Conservation (phyloP, 1,140 invertebrate genomes). For the Neodiprion lecontei region DNA sequence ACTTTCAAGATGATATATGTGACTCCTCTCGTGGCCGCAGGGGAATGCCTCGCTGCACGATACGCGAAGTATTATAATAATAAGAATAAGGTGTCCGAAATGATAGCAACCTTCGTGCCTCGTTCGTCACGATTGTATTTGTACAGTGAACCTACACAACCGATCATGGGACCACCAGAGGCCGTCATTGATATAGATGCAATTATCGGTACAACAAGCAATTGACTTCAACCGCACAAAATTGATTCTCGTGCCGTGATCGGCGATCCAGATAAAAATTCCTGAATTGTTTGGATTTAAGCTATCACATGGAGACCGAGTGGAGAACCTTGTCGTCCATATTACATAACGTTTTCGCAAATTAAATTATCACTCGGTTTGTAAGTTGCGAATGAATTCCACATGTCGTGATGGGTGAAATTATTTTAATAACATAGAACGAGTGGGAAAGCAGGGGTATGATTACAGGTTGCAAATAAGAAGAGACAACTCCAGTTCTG, state of each 20-base stretch:
- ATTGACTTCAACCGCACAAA: too few relatives aligned
- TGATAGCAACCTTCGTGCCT: neutral
- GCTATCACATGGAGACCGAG: too few relatives aligned
- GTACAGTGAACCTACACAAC: neutral
- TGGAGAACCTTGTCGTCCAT: too few relatives aligned
- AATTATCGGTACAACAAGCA: too few relatives aligned
- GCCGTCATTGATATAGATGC: too few relatives aligned
- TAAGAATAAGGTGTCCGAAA: too few relatives aligned
- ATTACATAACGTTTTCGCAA: neutral
- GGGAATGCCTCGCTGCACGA: neutral
- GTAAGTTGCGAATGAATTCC: neutral
- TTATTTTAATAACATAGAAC: neutral
- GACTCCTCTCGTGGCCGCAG: neutral
- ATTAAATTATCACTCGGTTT: neutral
- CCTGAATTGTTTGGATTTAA: too few relatives aligned
- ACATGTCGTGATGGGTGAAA: neutral
- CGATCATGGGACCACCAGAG: too few relatives aligned
- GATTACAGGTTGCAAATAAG: neutral
- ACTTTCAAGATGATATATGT: neutral
- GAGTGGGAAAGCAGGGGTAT: neutral
- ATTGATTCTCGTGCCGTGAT: too few relatives aligned
- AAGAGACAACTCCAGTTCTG: neutral
- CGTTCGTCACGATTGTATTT: neutral
- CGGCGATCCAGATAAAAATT: too few relatives aligned
- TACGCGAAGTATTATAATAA: neutral